These are phyloP conservation scores for Acipenser transmontanus DNA, from an alignment of 2,797 vertebrate genomes.

Conservation along the genomic window DNA sequence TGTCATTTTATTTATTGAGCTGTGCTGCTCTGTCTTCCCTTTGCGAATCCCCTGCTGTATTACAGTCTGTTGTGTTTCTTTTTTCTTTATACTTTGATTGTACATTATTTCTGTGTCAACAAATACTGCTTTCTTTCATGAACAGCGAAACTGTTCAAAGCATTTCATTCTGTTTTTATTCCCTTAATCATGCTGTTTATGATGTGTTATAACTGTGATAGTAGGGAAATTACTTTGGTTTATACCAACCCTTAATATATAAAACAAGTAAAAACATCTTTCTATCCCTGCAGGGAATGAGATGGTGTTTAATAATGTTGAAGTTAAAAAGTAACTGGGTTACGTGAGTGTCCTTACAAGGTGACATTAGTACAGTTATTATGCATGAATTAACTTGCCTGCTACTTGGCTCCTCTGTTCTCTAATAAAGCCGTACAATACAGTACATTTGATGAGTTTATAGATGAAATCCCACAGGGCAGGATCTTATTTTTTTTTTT, in stretches of 20 bases:
- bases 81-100: background rate
- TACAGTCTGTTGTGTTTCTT: background rate
- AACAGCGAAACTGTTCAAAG: background rate
- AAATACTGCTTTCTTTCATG: background rate
- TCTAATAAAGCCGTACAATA: constrained; percentile 32
- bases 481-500: constrained; percentile 24
- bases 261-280: constrained; percentile 17
- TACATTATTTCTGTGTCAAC: background rate
- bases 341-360: constrained; percentile 38
- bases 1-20: background rate
- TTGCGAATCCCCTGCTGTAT: background rate
- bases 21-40: background rate
- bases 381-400: constrained; percentile 23
- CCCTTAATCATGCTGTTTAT: constrained; percentile 44
- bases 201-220: constrained; percentile 53
- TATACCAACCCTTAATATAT: constrained; percentile 39
- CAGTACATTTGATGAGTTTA: constrained; percentile 23
- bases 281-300: constrained; percentile 31
- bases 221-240: constrained; percentile 30
- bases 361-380: constrained; percentile 34
- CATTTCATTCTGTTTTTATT: constrained; percentile 3
- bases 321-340: constrained; percentile 28
- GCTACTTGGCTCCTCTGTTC: constrained; percentile 32
- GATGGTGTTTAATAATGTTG: constrained; percentile 22
- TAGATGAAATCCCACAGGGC: constrained; percentile 30